Evolutionary conservation across 2,797 vertebrate species (phyloP), one percentile per base, ranked within the genome.

Genomic region (Iguana delicatissima): DNA sequence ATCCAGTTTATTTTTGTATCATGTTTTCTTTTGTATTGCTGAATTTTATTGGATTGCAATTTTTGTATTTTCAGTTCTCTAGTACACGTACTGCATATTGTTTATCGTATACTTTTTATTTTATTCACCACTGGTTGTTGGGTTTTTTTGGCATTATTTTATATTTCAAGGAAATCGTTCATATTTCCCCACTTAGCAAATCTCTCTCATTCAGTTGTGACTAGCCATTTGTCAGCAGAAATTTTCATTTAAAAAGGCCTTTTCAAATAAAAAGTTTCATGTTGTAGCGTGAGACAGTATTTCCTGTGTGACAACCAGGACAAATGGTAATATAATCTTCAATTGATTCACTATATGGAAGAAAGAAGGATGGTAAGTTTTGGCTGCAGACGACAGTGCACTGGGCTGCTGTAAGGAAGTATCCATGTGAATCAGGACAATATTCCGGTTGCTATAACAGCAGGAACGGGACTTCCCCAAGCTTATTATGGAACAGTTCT

Each of bases 391-490:
- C 89, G 79, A 72, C 81, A 83, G 67, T 89, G 84, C 92, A 85
- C 69, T 84, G 74, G 93, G 93, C 91, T 91, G 94, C 91, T 91
- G 80, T 80, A 89, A 84, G 89, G 84, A 87, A 55, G 80, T 89
- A 92, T 89, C 89, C 20, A 67, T 95, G 92, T 90, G 92, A 91
- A 94, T 83, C 42, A 93, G 83, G 69, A 95, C 3, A 91, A 90
- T 90, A 93, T 95, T 95, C 76, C 90, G 81, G 92, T 95, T 94
- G 88, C 93, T 91, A 95, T 89, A 93, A 93, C 86, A 95, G 93
- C 64, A 8, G 64, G 59, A 90, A 81, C 38, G 20, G 85, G 64
- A 59, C 12, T 74, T 64, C 67, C 84, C 77, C 67, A 81, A 18
- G 29, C 67, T 80, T 80, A 0, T 72, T 80, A 57, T 6, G 72